Percentiles rank a stretch among this genome's conserved stretches.
Conservation (phyloP, 2,797 vertebrate species). For the Emydoidea blandingii region DNA sequence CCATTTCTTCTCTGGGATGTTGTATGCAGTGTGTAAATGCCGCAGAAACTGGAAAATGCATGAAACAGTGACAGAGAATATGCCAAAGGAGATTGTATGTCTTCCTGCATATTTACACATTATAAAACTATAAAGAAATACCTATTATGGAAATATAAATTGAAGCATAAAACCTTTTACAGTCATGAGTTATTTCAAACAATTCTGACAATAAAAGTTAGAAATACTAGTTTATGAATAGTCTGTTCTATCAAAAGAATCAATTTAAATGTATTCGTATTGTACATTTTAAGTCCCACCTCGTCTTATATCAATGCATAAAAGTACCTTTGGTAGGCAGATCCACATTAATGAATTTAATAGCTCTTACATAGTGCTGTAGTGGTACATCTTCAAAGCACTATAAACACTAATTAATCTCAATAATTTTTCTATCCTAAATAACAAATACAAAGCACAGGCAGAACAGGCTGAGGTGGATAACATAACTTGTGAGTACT, state of each 20-base stretch:
- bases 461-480: background rate
- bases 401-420: background rate
- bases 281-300: background rate
- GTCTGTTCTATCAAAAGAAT: background rate
- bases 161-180: background rate
- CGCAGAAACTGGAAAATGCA: background rate
- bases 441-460: background rate
- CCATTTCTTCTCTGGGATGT: background rate
- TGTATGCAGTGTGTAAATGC: background rate
- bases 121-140: constrained; percentile 1
- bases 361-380: background rate
- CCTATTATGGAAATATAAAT: background rate
- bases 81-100: background rate
- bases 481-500: background rate
- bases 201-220: background rate
- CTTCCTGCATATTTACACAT: background rate
- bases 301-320: background rate
- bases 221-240: background rate
- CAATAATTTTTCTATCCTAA: background rate
- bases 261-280: background rate
- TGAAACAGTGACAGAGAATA: constrained; percentile 12
- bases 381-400: background rate
- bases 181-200: background rate
- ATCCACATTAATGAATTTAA: background rate
- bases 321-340: background rate